Percentiles rank a stretch among this genome's conserved stretches.
Evolutionary conservation across 2,113 vertebrate genomes (phyloP).

Genomic region (Mungos mungo): DNA sequence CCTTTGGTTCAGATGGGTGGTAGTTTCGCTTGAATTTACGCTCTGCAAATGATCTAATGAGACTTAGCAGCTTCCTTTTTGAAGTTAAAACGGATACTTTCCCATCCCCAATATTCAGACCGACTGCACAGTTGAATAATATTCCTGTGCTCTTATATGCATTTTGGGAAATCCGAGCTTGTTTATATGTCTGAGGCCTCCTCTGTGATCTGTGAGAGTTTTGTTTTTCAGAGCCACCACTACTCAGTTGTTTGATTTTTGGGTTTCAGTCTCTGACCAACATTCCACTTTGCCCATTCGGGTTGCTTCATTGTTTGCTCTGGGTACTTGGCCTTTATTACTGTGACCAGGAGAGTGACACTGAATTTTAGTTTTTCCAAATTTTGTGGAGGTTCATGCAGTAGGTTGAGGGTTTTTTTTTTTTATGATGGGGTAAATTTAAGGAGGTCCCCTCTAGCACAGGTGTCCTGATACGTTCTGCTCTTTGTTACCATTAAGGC

Average conservation of each 20-base stretch:
- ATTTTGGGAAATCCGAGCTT: slow-evolving; percentile 38
- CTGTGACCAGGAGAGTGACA: slow-evolving; percentile 54
- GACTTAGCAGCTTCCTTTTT: neutral
- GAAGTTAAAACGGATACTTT: neutral
- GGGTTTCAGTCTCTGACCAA: slow-evolving; percentile 60
- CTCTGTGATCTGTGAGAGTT: slow-evolving; percentile 45
- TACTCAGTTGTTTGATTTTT: slow-evolving; percentile 67
- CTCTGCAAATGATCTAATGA: neutral
- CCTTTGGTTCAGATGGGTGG: slow-evolving; percentile 42
- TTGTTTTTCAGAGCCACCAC: slow-evolving; percentile 52
- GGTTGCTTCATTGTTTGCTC: slow-evolving; percentile 76
- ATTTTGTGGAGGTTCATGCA: neutral
- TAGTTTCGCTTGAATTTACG: neutral
- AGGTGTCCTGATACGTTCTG: neutral
- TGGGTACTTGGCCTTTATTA: slow-evolving; percentile 66
- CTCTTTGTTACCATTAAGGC: neutral
- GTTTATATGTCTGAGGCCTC: slow-evolving; percentile 28
- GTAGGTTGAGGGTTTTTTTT: neutral
- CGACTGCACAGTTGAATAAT: neutral
- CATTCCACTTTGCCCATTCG: slow-evolving; percentile 68
- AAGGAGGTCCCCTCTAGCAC: neutral
- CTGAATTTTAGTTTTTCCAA: slow-evolving; percentile 24
- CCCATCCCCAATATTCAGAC: neutral
- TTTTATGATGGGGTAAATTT: neutral
- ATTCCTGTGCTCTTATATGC: neutral